phyloP scores from a whole-genome alignment of 1,140 invertebrate species.

The Centruroides sculpturatus region DNA sequence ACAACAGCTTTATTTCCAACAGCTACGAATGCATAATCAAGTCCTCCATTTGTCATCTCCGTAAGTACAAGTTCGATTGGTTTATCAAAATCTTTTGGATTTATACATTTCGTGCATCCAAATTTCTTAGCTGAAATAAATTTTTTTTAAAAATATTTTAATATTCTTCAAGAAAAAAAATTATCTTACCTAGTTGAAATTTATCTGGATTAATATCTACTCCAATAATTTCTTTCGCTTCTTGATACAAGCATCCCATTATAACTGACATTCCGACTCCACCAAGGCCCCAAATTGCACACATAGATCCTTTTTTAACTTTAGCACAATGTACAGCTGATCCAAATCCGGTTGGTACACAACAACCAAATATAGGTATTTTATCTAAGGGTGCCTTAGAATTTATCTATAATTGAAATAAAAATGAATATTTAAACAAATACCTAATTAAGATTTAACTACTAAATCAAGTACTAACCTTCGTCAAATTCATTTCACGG shows the following conservation, averaged over 20 bases:
- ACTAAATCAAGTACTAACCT: no score
- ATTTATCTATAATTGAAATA: conserved; percentile 35
- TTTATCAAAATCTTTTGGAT: conserved; percentile 24
- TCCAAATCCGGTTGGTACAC: conserved; percentile 81
- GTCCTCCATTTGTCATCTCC: conserved; percentile 35
- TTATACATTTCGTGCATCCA: conserved; percentile 41
- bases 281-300: conserved; percentile 86
- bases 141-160: no score
- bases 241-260: conserved; percentile 76
- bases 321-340: conserved; percentile 85
- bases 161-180: no score
- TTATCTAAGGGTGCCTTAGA: conserved; percentile 63
- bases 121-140: conserved; percentile 19
- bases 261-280: conserved; percentile 83
- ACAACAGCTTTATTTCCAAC: conserved; percentile 29
- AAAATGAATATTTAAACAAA: no score
- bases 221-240: conserved; percentile 82
- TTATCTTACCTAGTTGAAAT: conserved; percentile 54
- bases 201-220: conserved; percentile 83
- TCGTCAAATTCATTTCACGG: conserved; percentile 49
- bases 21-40: conserved; percentile 43
- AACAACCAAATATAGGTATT: conserved; percentile 87
- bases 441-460: no score
- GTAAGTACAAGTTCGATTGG: conserved; percentile 32
- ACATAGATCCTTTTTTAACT: conserved; percentile 57